These are phyloP conservation scores for Notolepis coatsorum DNA, from an alignment of 2,797 vertebrate genomes.

Conservation along the genomic window DNA sequence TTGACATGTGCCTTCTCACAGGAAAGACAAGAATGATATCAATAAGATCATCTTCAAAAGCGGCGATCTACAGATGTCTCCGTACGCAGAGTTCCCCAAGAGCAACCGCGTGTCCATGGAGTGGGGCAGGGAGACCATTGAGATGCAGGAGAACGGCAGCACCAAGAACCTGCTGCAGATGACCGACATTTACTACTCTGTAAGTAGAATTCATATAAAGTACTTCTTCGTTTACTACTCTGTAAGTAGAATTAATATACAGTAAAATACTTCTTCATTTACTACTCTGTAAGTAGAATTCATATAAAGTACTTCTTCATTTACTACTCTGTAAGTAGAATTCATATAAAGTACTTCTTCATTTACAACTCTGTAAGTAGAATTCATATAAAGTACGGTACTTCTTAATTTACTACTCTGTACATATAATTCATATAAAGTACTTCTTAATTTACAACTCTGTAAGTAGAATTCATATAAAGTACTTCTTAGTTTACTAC, in stretches of 20 bases:
- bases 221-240: background rate
- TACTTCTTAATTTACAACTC: no score
- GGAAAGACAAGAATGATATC: conserved; percentile 97
- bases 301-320: background rate
- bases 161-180: conserved; percentile 98
- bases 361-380: no score
- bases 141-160: conserved; percentile 99
- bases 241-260: no score
- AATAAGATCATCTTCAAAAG: conserved; percentile 99
- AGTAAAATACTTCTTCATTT: no score
- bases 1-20: conserved; percentile 54
- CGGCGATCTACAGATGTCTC: conserved; percentile 96
- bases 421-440: no score
- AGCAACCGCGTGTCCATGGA: conserved; percentile 91
- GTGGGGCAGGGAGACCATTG: conserved; percentile 97
- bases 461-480: no score
- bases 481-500: no score
- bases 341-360: no score
- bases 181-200: conserved; percentile 97
- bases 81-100: conserved; percentile 94
- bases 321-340: no score
- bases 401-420: no score
- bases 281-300: background rate
- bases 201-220: conserved; percentile 59
- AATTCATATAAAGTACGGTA: no score